These are phyloP conservation scores for Melopsittacus undulatus DNA, from an alignment of 2,797 vertebrate genomes.

Conservation along the genomic window DNA sequence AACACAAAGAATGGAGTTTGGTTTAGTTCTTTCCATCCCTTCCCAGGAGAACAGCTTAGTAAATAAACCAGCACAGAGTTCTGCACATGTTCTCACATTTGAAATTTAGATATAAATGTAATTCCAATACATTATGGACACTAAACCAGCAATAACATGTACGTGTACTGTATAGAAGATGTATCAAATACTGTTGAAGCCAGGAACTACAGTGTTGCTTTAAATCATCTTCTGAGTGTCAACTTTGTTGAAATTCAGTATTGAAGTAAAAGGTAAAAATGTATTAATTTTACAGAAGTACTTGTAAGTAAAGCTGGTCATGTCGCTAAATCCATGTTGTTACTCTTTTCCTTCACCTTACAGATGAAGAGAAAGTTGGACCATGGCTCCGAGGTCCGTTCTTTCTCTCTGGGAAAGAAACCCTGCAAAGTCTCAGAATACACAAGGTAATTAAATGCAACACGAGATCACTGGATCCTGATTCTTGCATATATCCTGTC, in stretches of 20 bases:
- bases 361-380: conserved; percentile 99
- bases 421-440: conserved; percentile 98
- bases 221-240: background rate
- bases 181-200: background rate
- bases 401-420: conserved; percentile 99
- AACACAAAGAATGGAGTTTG: background rate
- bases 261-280: conserved; percentile 3
- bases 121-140: background rate
- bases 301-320: background rate
- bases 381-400: conserved; percentile 99
- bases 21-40: background rate
- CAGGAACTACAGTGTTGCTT: background rate
- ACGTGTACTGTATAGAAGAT: background rate
- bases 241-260: background rate
- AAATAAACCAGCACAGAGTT: background rate
- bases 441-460: conserved; percentile 86
- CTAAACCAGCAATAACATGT: background rate
- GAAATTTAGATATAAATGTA: background rate
- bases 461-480: conserved; percentile 32
- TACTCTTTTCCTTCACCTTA: conserved; percentile 68
- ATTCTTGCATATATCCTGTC: background rate
- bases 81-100: background rate
- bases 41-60: background rate
- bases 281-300: background rate
- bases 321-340: conserved; percentile 49